These are phyloP conservation scores for Oreochromis niloticus DNA, from an alignment of 2,113 vertebrate species.

Conservation along the genomic window DNA sequence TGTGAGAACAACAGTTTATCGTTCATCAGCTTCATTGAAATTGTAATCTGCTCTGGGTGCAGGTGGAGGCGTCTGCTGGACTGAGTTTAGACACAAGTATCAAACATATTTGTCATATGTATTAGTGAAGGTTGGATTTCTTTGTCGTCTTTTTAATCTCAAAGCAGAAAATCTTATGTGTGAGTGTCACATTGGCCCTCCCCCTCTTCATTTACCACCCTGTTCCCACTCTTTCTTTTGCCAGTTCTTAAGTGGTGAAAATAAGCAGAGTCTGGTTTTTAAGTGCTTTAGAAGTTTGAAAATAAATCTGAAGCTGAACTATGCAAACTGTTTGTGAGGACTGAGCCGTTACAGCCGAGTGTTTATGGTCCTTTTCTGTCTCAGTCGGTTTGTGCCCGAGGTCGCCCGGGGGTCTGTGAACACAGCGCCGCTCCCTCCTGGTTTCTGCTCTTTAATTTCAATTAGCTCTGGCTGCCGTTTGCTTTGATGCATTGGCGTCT, in stretches of 20 bases:
- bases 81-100: neutral
- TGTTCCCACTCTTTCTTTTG: neutral
- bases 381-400: neutral
- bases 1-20: neutral
- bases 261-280: neutral
- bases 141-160: neutral
- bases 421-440: neutral
- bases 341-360: neutral
- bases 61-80: neutral
- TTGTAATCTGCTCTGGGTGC: neutral
- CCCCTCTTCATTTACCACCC: neutral
- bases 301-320: neutral
- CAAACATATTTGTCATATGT: accelerated
- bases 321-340: neutral
- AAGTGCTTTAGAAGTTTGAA: neutral
- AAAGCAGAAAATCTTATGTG: neutral
- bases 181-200: neutral
- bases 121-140: neutral
- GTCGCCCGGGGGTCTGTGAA: neutral
- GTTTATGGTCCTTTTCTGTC: neutral
- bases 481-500: conserved; percentile 54
- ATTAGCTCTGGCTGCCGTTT: conserved; percentile 43
- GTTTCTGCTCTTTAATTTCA: conserved; percentile 60
- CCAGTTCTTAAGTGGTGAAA: neutral
- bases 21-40: neutral